Conservation (phyloP, 2,113 vertebrate genomes). For the Mionectes macconnelli region DNA sequence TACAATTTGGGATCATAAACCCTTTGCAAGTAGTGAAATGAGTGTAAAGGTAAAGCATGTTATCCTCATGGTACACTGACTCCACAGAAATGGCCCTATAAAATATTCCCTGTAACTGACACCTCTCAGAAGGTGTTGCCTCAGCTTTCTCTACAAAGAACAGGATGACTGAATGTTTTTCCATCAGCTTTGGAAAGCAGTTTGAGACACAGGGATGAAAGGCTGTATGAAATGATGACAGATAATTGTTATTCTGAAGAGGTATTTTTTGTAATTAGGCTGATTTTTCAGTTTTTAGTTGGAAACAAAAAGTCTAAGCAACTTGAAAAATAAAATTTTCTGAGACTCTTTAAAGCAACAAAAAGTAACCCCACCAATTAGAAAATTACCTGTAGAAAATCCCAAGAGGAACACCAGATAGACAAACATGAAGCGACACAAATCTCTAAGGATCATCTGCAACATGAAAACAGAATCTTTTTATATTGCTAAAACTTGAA, state of each 20-base stretch:
- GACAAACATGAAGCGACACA: constrained; percentile 92
- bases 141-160: background rate
- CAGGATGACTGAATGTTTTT: background rate
- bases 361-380: background rate
- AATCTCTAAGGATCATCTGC: constrained; percentile 94
- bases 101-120: background rate
- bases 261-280: background rate
- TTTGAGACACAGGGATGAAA: background rate
- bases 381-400: constrained; percentile 90
- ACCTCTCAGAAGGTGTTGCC: background rate
- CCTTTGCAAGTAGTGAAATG: background rate
- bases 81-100: background rate
- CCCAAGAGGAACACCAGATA: constrained; percentile 92
- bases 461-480: background rate
- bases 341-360: background rate
- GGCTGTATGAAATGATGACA: background rate
- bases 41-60: background rate
- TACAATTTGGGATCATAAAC: background rate
- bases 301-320: background rate
- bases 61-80: background rate
- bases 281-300: background rate
- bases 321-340: background rate
- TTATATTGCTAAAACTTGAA: background rate
- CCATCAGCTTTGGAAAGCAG: background rate
- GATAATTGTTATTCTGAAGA: background rate